These are phyloP conservation scores for Formica aserva DNA, from an alignment of 2,888 invertebrate genomes.

Conservation along the genomic window DNA sequence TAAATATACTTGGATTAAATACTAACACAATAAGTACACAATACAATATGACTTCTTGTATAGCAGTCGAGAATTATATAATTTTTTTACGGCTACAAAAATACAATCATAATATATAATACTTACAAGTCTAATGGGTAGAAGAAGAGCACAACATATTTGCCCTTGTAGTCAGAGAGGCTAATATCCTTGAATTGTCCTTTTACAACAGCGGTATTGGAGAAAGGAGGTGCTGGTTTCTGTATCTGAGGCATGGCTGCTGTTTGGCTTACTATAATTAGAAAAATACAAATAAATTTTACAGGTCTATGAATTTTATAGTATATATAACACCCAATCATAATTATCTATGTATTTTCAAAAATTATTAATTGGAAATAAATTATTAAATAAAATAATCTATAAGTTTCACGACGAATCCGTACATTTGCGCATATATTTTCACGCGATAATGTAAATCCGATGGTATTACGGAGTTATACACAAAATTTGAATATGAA, in stretches of 20 bases:
- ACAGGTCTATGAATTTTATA: neutral
- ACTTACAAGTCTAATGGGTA: conserved; percentile 96
- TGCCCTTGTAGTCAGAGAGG: conserved; percentile 92
- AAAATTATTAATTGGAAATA: too few species aligned
- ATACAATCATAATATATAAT: conserved; percentile 32
- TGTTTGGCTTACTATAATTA: conserved; percentile 52
- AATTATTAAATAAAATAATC: neutral
- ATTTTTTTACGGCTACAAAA: neutral
- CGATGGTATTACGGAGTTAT: neutral
- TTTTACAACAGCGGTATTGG: conserved; percentile 93
- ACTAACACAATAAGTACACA: neutral
- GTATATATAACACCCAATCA: too few species aligned
- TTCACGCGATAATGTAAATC: neutral
- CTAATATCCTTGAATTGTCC: conserved; percentile 94
- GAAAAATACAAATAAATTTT: neutral
- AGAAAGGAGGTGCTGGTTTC: conserved; percentile 93
- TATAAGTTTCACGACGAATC: neutral
- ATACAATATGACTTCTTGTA: neutral
- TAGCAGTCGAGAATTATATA: neutral
- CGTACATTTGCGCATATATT: neutral
- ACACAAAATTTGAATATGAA: neutral
- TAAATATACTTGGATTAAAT: neutral
- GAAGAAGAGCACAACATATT: conserved; percentile 97
- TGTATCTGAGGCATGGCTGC: conserved; percentile 87
- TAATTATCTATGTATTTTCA: too few species aligned